phyloP scores from a whole-genome alignment of 2,888 invertebrate species.

The Baccha elongata region DNA sequence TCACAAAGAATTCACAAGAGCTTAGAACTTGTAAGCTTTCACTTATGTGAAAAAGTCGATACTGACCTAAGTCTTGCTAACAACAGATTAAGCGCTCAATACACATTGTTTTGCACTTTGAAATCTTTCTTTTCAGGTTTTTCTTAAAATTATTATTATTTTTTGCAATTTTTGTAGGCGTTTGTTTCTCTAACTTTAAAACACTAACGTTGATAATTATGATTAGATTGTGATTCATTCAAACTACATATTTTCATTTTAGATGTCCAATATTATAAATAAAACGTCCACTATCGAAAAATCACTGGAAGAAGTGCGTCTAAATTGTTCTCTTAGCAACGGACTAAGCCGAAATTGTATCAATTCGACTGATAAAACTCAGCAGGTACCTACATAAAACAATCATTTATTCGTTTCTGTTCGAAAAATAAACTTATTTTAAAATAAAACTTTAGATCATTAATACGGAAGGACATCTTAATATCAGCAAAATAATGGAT shows the following conservation, averaged over 20 bases:
- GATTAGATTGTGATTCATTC: too few relatives aligned
- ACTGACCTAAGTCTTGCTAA: too few relatives aligned
- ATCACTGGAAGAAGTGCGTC: conserved; percentile 38
- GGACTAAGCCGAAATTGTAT: conserved; percentile 27
- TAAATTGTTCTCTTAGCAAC: conserved; percentile 37
- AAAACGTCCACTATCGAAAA: conserved; percentile 55
- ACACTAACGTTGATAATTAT: too few relatives aligned
- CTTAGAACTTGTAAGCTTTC: too few relatives aligned
- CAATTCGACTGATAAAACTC: conserved; percentile 31
- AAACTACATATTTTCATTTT: conserved; percentile 23
- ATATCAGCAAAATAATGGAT: conserved; percentile 2
- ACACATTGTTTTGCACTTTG: too few relatives aligned
- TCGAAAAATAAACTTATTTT: neutral
- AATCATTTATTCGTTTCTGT: neutral
- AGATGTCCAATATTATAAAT: conserved; percentile 51
- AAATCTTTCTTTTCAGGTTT: too few relatives aligned
- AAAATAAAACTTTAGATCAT: neutral
- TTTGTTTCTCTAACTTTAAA: too few relatives aligned
- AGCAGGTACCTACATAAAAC: conserved; percentile 19
- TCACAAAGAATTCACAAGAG: too few relatives aligned
- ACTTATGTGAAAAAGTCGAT: too few relatives aligned
- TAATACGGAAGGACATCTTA: neutral
- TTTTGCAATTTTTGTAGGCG: too few relatives aligned
- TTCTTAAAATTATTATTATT: too few relatives aligned
- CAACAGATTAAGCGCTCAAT: too few relatives aligned